phyloP scores from a whole-genome alignment of 2,797 vertebrate genomes.

The Fistularia commersonii region DNA sequence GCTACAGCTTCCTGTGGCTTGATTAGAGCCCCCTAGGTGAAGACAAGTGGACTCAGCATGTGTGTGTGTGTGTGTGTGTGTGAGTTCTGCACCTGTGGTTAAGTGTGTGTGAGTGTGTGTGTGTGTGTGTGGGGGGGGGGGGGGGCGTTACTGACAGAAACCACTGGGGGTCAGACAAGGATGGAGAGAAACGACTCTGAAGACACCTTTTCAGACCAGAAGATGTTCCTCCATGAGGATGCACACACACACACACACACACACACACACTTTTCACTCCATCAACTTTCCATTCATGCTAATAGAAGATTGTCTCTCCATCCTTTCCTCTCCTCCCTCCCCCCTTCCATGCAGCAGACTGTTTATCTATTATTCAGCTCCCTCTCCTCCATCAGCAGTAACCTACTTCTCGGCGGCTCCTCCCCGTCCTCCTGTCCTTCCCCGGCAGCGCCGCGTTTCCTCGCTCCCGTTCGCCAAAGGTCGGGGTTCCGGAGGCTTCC shows the following conservation, averaged over 20 bases:
- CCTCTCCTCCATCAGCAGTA: slow-evolving; percentile 25
- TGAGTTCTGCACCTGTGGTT: slow-evolving; percentile 56
- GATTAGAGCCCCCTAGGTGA: slow-evolving; percentile 83
- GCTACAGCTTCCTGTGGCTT: slow-evolving; percentile 83
- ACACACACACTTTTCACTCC: too few relatives aligned
- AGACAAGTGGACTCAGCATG: slow-evolving; percentile 84
- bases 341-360: slow-evolving; percentile 27
- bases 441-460: not conserved
- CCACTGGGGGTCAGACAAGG: too few relatives aligned
- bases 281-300: too few relatives aligned
- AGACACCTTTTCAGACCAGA: too few relatives aligned
- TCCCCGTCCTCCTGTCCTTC: slow-evolving; percentile 4
- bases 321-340: not conserved
- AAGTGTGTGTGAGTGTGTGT: not conserved
- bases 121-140: too few relatives aligned
- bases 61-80: slow-evolving; percentile 36
- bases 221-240: too few relatives aligned
- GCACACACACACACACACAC: too few relatives aligned
- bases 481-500: too few relatives aligned
- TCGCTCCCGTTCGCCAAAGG: too few relatives aligned
- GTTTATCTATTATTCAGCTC: slow-evolving; percentile 54
- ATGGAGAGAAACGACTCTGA: too few relatives aligned
- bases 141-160: too few relatives aligned
- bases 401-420: slow-evolving; percentile 37
- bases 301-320: not conserved